phyloP scores from a whole-genome alignment of 37 sponge, comb jelly and placozoan species.

The Eunapius fragilis region DNA sequence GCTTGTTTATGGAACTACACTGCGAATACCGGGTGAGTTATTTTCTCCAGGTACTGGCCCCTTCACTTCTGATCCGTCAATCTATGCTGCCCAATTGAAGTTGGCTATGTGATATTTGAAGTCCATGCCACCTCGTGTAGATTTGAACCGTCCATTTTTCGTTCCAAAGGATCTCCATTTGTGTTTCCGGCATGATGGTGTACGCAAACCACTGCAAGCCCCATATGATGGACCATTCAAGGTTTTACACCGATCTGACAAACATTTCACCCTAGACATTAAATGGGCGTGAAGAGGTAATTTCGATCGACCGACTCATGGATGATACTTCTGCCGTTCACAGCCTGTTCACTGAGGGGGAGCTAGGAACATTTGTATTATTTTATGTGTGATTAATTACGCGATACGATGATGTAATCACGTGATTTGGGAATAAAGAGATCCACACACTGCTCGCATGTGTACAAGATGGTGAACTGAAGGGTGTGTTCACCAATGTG shows the following conservation, averaged over 20 bases:
- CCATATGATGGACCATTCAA: constrained; percentile 59
- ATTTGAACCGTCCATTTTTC: background rate
- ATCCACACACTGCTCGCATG: too few species aligned
- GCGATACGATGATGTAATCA: too few species aligned
- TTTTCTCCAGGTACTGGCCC: background rate
- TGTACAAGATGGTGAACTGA: background rate
- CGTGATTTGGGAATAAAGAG: too few species aligned
- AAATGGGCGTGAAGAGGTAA: constrained; percentile 18
- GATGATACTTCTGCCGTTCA: too few species aligned
- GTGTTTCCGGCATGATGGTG: constrained; percentile 48
- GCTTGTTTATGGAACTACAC: constrained; percentile 40
- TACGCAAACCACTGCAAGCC: constrained; percentile 25
- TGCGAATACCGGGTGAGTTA: constrained; percentile 51
- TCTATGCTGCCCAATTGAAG: constrained; percentile 19
- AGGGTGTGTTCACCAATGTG: too few species aligned
- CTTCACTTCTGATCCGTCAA: background rate
- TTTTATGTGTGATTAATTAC: too few species aligned
- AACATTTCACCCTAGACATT: constrained; percentile 17
- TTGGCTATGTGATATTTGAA: background rate
- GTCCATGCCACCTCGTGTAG: background rate
- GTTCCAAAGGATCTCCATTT: constrained; percentile 30
- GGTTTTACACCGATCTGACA: constrained; percentile 15
- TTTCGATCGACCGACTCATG: too few species aligned
- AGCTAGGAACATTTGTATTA: too few species aligned
- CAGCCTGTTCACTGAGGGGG: too few species aligned